These are phyloP conservation scores for Acipenser ruthenus DNA, from an alignment of 2,797 vertebrate genomes.

Conservation along the genomic window DNA sequence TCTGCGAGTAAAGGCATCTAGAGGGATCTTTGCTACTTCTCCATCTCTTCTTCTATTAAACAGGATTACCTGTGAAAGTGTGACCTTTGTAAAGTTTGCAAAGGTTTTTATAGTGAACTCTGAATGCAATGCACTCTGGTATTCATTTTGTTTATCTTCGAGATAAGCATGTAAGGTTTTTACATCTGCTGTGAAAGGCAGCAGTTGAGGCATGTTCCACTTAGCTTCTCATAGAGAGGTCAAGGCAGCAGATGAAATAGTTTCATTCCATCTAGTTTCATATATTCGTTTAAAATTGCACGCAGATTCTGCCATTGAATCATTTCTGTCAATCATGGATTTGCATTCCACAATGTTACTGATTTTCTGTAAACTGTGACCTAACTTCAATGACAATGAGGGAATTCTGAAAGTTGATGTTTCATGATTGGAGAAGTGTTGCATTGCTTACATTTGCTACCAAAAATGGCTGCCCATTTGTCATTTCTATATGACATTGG, in stretches of 20 bases:
- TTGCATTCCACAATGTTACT: conserved; percentile 26
- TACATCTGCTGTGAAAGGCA: conserved; percentile 13
- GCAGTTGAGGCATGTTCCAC: conserved; percentile 19
- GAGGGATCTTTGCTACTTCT: neutral
- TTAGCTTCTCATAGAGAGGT: conserved; percentile 22
- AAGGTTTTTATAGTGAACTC: too few relatives aligned
- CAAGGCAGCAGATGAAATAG: conserved; percentile 24
- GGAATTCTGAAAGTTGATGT: conserved; percentile 14
- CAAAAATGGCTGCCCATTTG: too few relatives aligned
- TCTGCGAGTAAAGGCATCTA: neutral
- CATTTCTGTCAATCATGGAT: neutral
- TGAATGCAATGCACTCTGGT: too few relatives aligned
- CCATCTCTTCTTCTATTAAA: neutral
- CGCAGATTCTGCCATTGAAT: conserved; percentile 5
- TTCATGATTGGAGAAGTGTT: too few relatives aligned
- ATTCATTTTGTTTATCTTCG: too few relatives aligned
- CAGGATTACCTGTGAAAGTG: neutral
- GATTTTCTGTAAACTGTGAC: conserved; percentile 27
- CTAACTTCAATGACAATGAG: conserved; percentile 28
- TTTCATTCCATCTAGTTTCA: conserved; percentile 25
- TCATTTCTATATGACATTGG: too few relatives aligned
- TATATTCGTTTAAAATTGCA: conserved; percentile 20
- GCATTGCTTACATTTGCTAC: too few relatives aligned
- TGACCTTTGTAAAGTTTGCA: too few relatives aligned
- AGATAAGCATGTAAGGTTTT: neutral